These are phyloP conservation scores for Heliconius erato DNA, from an alignment of 2,888 invertebrate species.

Conservation along the genomic window DNA sequence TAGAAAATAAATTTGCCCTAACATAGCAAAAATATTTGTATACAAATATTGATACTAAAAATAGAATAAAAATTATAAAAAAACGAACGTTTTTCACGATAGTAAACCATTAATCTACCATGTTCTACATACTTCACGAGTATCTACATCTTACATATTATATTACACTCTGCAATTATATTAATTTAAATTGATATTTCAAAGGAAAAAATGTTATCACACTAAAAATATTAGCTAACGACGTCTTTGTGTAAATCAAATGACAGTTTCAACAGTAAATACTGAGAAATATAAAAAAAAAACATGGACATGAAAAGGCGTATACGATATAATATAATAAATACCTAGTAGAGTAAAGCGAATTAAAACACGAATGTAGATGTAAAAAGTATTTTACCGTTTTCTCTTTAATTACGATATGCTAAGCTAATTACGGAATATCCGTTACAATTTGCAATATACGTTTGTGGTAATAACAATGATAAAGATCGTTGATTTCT, in stretches of 20 bases:
- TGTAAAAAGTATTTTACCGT: slow-evolving; percentile 31
- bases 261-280: slow-evolving; percentile 15
- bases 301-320: background rate
- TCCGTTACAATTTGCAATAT: slow-evolving; percentile 33
- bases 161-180: background rate
- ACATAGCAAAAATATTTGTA: too few relatives aligned
- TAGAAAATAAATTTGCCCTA: too few relatives aligned
- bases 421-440: slow-evolving; percentile 15
- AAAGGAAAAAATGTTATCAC: background rate
- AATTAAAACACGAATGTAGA: background rate
- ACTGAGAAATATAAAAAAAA: slow-evolving; percentile 10
- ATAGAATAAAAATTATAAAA: background rate
- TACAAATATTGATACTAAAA: too few relatives aligned
- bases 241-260: slow-evolving; percentile 8
- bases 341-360: slow-evolving; percentile 13
- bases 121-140: background rate
- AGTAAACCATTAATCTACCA: background rate
- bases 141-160: background rate
- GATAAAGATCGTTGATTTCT: slow-evolving; percentile 35
- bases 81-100: background rate
- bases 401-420: slow-evolving; percentile 35
- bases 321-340: slow-evolving; percentile 10
- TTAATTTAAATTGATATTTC: background rate
- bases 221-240: background rate
- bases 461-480: slow-evolving; percentile 18